These are phyloP conservation scores for Morpho deidamia DNA, from an alignment of 2,888 invertebrate species.

Conservation along the genomic window DNA sequence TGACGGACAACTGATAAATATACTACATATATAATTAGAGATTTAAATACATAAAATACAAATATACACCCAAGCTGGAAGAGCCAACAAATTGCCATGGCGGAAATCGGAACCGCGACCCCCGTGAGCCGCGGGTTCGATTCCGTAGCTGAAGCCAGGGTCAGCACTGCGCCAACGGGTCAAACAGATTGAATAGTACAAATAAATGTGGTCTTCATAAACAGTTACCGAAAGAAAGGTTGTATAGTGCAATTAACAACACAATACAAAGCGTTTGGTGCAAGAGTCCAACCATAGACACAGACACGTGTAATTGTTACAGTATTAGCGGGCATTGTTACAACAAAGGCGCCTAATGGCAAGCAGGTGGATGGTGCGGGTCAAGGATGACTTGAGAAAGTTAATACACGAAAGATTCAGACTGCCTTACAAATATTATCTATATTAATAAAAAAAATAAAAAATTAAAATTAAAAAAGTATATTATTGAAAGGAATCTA, in stretches of 20 bases:
- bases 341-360: conserved; percentile 5
- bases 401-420: background rate
- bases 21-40: no score
- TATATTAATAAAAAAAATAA: no score
- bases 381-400: conserved; percentile 13
- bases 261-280: conserved; percentile 2
- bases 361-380: conserved; percentile 9
- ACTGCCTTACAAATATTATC: background rate
- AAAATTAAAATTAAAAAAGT: no score
- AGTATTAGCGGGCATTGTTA: conserved; percentile 16
- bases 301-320: conserved; percentile 1
- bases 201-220: background rate
- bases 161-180: no score
- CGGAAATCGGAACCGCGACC: no score
- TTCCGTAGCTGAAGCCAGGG: no score
- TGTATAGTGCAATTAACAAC: conserved; percentile 2
- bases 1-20: no score
- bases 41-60: no score
- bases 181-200: background rate
- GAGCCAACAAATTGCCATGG: no score
- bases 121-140: no score
- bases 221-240: background rate
- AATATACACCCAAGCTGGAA: no score
- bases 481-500: no score
- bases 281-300: background rate